These are phyloP conservation scores for Rhinophrynus dorsalis DNA, from an alignment of 2,797 vertebrate species.

Conservation along the genomic window DNA sequence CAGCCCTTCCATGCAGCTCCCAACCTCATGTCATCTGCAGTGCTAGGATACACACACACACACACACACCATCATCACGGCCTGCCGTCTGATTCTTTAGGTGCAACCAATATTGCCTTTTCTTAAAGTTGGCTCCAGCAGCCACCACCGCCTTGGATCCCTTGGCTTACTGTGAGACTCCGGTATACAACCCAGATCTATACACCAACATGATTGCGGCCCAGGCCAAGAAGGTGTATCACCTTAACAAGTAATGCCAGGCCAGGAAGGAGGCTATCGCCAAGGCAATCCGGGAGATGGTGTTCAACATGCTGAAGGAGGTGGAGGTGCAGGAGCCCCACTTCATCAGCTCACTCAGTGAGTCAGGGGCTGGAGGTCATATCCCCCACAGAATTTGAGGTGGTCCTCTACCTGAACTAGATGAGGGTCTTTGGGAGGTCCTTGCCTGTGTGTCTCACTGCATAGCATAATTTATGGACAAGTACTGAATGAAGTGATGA, in stretches of 20 bases:
- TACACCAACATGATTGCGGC: slow-evolving; percentile 91
- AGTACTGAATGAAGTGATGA: too few species aligned
- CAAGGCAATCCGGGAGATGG: slow-evolving; percentile 86
- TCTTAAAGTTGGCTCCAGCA: slow-evolving; percentile 98
- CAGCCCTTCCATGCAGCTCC: slow-evolving; percentile 13
- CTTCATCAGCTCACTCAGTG: slow-evolving; percentile 87
- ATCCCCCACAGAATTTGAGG: slow-evolving; percentile 85
- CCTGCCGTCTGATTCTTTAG: background rate
- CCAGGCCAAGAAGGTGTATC: slow-evolving; percentile 88
- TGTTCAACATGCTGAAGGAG: slow-evolving; percentile 85
- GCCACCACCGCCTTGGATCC: slow-evolving; percentile 98
- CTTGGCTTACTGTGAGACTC: slow-evolving; percentile 89
- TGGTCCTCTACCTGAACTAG: slow-evolving; percentile 87
- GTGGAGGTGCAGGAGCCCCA: slow-evolving; percentile 89
- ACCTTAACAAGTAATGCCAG: slow-evolving; percentile 88
- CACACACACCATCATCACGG: background rate
- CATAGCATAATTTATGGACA: too few species aligned
- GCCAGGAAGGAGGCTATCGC: slow-evolving; percentile 84
- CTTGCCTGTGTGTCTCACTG: too few species aligned
- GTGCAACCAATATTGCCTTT: slow-evolving; percentile 62
- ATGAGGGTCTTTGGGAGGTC: slow-evolving; percentile 90
- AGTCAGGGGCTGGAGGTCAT: slow-evolving; percentile 86
- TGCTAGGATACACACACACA: background rate
- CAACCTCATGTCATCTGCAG: background rate
- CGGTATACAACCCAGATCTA: slow-evolving; percentile 92